phyloP scores from a whole-genome alignment of 2,113 vertebrate species.

The Oryctolagus cuniculus region mOryCun1.1 NC_091438.1:107987001-107987500 shows the following conservation, averaged over 20 bases:
- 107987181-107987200: background rate
- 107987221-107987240: background rate
- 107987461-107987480: too few relatives aligned
- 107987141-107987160: conserved; percentile 9
- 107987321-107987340: background rate
- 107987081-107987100: conserved; percentile 74
- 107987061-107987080: conserved; percentile 68
- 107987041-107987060: conserved; percentile 12
- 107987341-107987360: too few relatives aligned
- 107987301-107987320: background rate
- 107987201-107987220: background rate
- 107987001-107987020: conserved; percentile 64
- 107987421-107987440: too few relatives aligned
- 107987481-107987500: too few relatives aligned
- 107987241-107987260: background rate
- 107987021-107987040: conserved; percentile 78
- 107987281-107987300: background rate
- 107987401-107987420: too few relatives aligned
- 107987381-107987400: too few relatives aligned
- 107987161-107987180: conserved; percentile 5
- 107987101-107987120: conserved; percentile 56
- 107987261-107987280: background rate
- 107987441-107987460: too few relatives aligned
- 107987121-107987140: background rate
- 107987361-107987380: too few relatives aligned